Evolutionary conservation across 2,113 vertebrate genomes (phyloP), one percentile per base, ranked within the genome.

Genomic region (Bufo gargarizans): DNA sequence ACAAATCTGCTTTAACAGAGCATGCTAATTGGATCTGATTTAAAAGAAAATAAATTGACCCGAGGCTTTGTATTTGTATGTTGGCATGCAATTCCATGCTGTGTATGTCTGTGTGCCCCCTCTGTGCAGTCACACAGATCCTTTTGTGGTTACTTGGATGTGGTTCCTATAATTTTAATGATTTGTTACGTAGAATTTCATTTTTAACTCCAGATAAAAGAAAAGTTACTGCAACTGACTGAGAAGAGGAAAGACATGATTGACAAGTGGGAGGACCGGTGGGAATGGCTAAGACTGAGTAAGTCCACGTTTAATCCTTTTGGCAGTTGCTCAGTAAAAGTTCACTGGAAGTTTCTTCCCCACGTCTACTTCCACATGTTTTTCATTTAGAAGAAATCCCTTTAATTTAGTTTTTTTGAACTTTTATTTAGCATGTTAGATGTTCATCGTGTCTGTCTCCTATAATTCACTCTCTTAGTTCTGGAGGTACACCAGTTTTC

Each of bases 231-330:
- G 88, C 97, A 99, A 92, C 92, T 99, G 93, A 99, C 97, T 0
- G 98, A 99, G 91, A 98, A 99, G 93, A 97, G 98, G 94, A 99
- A 99, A 96, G 97, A 99, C 90, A 99, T 99, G 98, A 98, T 99
- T 92, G 97, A 98, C 95, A 99, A 99, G 88, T 99, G 98, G 98
- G 98, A 99, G 95, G 98, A 99, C 92, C 94, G 98, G 91, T 98
- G 97, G 97, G 98, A 99, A 90, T 99, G 98, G 98, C 95, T 99
- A n/a, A 96, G 98, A 94, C 94, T 99, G 93, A 97, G 98, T 99
- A 97, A 97, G 95, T 55, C 91, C 0, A 0, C 45, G 3, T 49
- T 90, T 76, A 20, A 43, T 43, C 13, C 43, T 11, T 3, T n/a
- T 85, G 43, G 71, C 43, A 17, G 33, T 5, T 0, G 13, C 20